Evolutionary conservation across 2,797 vertebrate genomes (phyloP).

Genomic region (Channa striata): DNA sequence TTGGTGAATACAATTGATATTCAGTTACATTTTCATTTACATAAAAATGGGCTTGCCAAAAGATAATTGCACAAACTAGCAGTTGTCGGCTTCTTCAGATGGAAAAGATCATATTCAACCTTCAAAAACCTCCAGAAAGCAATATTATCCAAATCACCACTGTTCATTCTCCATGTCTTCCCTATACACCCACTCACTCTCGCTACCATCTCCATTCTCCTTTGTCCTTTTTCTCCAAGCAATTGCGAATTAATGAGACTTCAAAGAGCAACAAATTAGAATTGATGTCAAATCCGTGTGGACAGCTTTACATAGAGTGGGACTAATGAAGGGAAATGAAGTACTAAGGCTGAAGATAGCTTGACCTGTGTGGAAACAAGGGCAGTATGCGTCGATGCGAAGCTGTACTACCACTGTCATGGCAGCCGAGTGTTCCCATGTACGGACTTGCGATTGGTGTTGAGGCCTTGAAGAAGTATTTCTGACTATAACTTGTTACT

Average conservation of each 20-base stretch:
- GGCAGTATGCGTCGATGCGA: slow-evolving; percentile 9
- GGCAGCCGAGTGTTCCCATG: background rate
- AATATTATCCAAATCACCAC: slow-evolving; percentile 22
- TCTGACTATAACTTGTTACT: too few relatives aligned
- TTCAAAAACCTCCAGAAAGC: slow-evolving; percentile 33
- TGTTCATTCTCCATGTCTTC: slow-evolving; percentile 15
- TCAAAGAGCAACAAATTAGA: slow-evolving; percentile 77
- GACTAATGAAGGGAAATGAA: slow-evolving; percentile 73
- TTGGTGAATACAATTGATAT: slow-evolving; percentile 13
- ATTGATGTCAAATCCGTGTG: slow-evolving; percentile 72
- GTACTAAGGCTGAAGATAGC: slow-evolving; percentile 57
- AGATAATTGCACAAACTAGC: slow-evolving; percentile 37
- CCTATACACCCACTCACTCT: slow-evolving; percentile 10
- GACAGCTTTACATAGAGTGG: slow-evolving; percentile 59
- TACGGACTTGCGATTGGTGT: background rate
- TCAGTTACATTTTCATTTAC: slow-evolving; percentile 20
- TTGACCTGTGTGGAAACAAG: slow-evolving; percentile 42
- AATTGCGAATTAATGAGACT: slow-evolving; percentile 78
- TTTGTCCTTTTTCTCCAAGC: slow-evolving; percentile 39
- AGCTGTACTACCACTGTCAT: slow-evolving; percentile 17
- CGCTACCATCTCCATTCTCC: slow-evolving; percentile 23
- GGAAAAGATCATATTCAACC: slow-evolving; percentile 35
- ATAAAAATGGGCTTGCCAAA: slow-evolving; percentile 25
- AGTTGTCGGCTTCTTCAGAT: slow-evolving; percentile 20
- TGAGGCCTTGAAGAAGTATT: background rate